Evolutionary conservation across 2,113 vertebrate genomes (phyloP).

Genomic region (Zosterops hypoxanthus): DNA sequence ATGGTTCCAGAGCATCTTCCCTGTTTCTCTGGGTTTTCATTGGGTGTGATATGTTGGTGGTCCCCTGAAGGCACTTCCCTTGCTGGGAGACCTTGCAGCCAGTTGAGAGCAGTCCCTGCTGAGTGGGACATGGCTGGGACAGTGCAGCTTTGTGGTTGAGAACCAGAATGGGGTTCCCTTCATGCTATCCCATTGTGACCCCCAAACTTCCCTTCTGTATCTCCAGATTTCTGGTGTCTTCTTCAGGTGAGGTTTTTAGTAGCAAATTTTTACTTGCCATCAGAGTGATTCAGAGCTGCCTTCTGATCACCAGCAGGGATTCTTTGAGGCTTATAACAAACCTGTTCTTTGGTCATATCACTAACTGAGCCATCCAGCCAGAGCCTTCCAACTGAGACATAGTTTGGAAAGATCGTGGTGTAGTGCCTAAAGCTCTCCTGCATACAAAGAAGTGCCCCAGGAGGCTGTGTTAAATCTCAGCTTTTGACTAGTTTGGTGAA

Average conservation of each 20-base stretch:
- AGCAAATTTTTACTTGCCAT: neutral
- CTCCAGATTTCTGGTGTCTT: neutral
- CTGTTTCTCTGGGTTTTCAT: rapidly evolving
- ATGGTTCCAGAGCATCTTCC: rapidly evolving
- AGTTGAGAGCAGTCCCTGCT: neutral
- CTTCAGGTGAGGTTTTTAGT: neutral
- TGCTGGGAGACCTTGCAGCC: neutral
- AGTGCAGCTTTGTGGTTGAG: neutral
- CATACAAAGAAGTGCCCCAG: neutral
- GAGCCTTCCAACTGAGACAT: neutral
- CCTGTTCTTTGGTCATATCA: neutral
- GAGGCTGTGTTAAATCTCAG: neutral
- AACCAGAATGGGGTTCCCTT: neutral
- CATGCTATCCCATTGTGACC: rapidly evolving
- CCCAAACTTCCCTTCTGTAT: neutral
- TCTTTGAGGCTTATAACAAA: neutral
- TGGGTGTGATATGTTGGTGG: neutral
- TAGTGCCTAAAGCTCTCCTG: neutral
- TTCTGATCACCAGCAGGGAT: neutral
- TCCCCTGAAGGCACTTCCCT: neutral
- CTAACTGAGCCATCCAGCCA: neutral
- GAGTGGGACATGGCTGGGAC: neutral
- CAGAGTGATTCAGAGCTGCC: neutral
- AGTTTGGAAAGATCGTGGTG: neutral
- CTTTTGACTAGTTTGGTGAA: neutral